Evolutionary conservation across 2,888 invertebrate genomes (phyloP), one percentile per base, ranked within the genome.

Genomic region (Polyommatus icarus): DNA sequence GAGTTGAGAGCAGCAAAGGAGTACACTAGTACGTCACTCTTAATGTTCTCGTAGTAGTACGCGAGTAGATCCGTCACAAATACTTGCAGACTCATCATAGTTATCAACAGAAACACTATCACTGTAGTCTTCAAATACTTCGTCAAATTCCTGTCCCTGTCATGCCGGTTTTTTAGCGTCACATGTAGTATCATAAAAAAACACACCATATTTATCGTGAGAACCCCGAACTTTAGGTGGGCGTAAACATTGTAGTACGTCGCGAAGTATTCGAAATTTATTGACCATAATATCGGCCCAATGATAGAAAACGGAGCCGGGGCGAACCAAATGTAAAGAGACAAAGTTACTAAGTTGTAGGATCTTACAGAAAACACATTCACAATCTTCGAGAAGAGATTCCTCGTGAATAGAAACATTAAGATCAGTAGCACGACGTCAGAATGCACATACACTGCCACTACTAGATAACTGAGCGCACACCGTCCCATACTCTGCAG

Each of bases 381-480:
- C 1, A 91, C 86, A 7, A 91, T 84, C 83, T 91, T 91, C 20
- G 90, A 86, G 80, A 90, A 91, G 8, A 92, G 80, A 77, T 90
- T 88, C 79, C 88, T 90, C 0, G 90, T 88, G 78, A 89, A 91
- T 1, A 90, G 79, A 61, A 89, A 89, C 90, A 90, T 92, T 85
- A 90, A 88, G 18, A 84, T 83, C 0, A 91, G 80, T 0, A 91
- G 77, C 0, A 85, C 87, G 0, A 86, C 83, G 59, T 92, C 92
- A 0, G 86, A 87, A 57, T 88, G 88, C 4, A 87, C 61, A 78
- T 89, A 90, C 0, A 85, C 24, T 0, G 84, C 80, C 29, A 82
- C 87, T 0, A 83, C 71, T 0, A 83, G 18, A 29, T 84, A 80
- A 7, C 81, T 80, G 1, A 81, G 36, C 0, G 81, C 46, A 32